A percentile compares a stretch with the other conserved stretches of the same genome.
Conservation (phyloP, 2,113 vertebrate genomes). For the Oreotragus oreotragus region DNA sequence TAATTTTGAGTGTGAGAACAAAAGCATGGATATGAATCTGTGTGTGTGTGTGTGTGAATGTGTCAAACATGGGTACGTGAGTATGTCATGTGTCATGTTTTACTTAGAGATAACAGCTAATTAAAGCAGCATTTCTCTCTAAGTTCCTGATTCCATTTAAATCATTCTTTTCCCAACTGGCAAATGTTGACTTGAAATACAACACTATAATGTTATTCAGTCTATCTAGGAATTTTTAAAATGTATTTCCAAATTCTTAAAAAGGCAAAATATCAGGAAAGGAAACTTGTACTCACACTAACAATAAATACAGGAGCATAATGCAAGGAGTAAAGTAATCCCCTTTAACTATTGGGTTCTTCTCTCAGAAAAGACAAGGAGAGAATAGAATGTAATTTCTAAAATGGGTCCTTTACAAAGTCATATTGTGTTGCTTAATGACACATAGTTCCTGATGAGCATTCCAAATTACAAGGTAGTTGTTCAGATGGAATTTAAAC, state of each 20-base stretch:
- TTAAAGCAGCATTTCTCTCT: neutral
- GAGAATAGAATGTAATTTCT: constrained; percentile 65
- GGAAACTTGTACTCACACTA: neutral
- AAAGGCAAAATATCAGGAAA: neutral
- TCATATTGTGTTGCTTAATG: constrained; percentile 70
- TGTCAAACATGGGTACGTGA: neutral
- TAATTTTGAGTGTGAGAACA: neutral
- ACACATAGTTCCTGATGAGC: constrained; percentile 66
- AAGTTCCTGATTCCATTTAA: neutral
- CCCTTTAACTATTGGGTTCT: constrained; percentile 26
- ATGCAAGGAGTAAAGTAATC: neutral
- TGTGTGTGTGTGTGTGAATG: neutral
- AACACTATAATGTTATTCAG: constrained; percentile 1
- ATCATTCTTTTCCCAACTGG: neutral
- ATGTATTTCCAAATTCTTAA: neutral
- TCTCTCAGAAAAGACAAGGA: constrained; percentile 42
- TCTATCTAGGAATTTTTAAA: neutral
- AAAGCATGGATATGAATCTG: neutral
- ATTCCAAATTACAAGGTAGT: constrained; percentile 71
- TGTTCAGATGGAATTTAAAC: constrained; percentile 57
- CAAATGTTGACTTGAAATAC: neutral
- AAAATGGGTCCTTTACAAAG: constrained; percentile 63
- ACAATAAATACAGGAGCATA: neutral
- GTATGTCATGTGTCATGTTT: neutral
- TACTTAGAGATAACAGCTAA: neutral